Percentiles rank a stretch among this genome's conserved stretches.
Evolutionary conservation across 2,113 vertebrate genomes (phyloP).

Genomic region (Lipophrys pholis): DNA sequence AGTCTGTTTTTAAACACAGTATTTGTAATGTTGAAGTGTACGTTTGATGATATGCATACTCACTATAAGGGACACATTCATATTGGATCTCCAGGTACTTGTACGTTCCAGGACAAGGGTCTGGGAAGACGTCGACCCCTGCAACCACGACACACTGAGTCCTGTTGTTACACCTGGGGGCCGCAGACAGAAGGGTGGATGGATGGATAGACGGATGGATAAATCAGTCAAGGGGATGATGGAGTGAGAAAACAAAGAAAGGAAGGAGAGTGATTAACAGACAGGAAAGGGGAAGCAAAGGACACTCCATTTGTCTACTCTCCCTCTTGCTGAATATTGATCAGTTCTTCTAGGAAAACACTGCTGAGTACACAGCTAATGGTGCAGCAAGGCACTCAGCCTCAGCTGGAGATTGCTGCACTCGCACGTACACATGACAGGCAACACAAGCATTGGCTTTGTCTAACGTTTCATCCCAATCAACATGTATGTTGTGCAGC

Average conservation of each 20-base stretch:
- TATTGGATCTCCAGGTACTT: conserved; percentile 96
- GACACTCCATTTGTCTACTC: conserved; percentile 60
- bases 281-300: conserved; percentile 68
- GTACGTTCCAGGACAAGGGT: conserved; percentile 94
- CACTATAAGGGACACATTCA: conserved; percentile 96
- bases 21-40: conserved; percentile 18
- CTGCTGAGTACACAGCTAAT: conserved; percentile 78
- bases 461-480: conserved; percentile 42
- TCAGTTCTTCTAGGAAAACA: conserved; percentile 82
- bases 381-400: conserved; percentile 64
- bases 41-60: conserved; percentile 74
- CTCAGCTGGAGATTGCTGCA: conserved; percentile 45
- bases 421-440: conserved; percentile 44
- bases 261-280: conserved; percentile 64
- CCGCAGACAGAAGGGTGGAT: conserved; percentile 24
- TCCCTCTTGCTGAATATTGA: conserved; percentile 78
- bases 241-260: conserved; percentile 46
- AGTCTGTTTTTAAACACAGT: neutral
- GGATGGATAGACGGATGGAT: conserved; percentile 25
- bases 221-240: conserved; percentile 26
- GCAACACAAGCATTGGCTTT: conserved; percentile 33
- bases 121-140: conserved; percentile 91
- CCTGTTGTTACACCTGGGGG: conserved; percentile 91
- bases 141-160: conserved; percentile 95
- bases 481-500: conserved; percentile 30